phyloP scores from a whole-genome alignment of 2,888 invertebrate species.

The Salpingus planirostris region DNA sequence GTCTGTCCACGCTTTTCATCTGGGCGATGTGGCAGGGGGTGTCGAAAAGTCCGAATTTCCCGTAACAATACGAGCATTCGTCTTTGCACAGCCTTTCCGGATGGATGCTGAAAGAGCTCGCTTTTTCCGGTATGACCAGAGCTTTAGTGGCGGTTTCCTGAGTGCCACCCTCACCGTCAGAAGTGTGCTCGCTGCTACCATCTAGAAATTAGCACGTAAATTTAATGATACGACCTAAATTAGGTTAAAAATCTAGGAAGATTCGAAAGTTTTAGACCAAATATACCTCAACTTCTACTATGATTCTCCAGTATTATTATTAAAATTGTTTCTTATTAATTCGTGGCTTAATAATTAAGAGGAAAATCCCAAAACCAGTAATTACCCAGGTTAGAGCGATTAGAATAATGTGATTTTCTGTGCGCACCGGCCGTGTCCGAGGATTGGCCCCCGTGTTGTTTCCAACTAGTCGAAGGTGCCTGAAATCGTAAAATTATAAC shows the following conservation, averaged over 20 bases:
- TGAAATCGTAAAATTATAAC: constrained; percentile 34
- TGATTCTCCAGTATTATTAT: no score
- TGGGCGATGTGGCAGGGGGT: constrained; percentile 83
- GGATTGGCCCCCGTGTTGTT: constrained; percentile 37
- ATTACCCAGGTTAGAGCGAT: constrained; percentile 54
- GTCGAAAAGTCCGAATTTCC: constrained; percentile 77
- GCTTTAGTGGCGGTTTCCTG: constrained; percentile 47
- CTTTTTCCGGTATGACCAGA: constrained; percentile 79
- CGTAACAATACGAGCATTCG: constrained; percentile 80
- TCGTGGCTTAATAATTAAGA: no score
- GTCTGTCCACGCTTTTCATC: constrained; percentile 72
- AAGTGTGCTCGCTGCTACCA: constrained; percentile 41
- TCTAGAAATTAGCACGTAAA: no score
- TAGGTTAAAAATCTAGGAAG: neutral
- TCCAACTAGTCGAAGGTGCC: constrained; percentile 37
- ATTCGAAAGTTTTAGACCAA: constrained; percentile 10
- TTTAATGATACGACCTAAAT: no score
- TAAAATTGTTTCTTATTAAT: no score
- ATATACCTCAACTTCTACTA: no score
- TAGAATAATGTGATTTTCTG: constrained; percentile 68
- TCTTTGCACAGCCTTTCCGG: constrained; percentile 74
- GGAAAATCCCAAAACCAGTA: no score
- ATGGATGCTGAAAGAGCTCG: constrained; percentile 79
- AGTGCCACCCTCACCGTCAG: constrained; percentile 35
- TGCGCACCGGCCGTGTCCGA: constrained; percentile 54